Conservation (phyloP, 2,888 invertebrate species). For the Vanessa cardui region DNA sequence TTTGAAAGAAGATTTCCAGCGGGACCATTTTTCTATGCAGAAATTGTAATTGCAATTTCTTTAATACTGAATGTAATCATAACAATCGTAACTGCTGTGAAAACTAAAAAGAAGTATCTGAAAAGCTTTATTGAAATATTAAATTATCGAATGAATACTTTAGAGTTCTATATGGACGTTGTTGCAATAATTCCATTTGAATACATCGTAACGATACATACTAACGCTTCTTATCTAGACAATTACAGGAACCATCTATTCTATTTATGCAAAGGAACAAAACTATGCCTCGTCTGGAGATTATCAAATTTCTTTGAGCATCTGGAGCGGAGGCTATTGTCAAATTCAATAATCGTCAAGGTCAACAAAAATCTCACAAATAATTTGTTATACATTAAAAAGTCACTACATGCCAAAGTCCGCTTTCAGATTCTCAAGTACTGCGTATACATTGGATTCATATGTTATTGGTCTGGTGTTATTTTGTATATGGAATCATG, state of each 20-base stretch:
- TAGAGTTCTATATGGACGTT: slow-evolving; percentile 79
- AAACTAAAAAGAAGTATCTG: slow-evolving; percentile 69
- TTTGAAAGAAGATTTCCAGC: slow-evolving; percentile 66
- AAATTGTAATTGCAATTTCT: slow-evolving; percentile 67
- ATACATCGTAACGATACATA: slow-evolving; percentile 70
- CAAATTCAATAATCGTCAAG: slow-evolving; percentile 70
- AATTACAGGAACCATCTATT: slow-evolving; percentile 71
- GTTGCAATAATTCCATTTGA: slow-evolving; percentile 77
- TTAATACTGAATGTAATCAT: slow-evolving; percentile 71
- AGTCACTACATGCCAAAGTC: not conserved
- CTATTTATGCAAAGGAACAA: slow-evolving; percentile 78
- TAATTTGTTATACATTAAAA: not conserved
- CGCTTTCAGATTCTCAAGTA: slow-evolving; percentile 69
- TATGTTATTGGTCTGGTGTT: slow-evolving; percentile 81
- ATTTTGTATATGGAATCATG: slow-evolving; percentile 79
- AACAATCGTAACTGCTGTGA: slow-evolving; percentile 73
- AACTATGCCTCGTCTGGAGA: slow-evolving; percentile 78
- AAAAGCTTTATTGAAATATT: slow-evolving; percentile 65
- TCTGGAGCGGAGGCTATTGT: slow-evolving; percentile 65
- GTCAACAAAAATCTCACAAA: slow-evolving; percentile 44
- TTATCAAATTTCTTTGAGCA: slow-evolving; percentile 73
- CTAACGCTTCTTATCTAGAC: slow-evolving; percentile 60
- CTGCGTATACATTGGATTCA: slow-evolving; percentile 67
- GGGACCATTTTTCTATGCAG: slow-evolving; percentile 63
- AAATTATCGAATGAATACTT: slow-evolving; percentile 68